These are phyloP conservation scores for Bombus confusus DNA, from an alignment of 1,140 invertebrate genomes.

Conservation along the genomic window DNA sequence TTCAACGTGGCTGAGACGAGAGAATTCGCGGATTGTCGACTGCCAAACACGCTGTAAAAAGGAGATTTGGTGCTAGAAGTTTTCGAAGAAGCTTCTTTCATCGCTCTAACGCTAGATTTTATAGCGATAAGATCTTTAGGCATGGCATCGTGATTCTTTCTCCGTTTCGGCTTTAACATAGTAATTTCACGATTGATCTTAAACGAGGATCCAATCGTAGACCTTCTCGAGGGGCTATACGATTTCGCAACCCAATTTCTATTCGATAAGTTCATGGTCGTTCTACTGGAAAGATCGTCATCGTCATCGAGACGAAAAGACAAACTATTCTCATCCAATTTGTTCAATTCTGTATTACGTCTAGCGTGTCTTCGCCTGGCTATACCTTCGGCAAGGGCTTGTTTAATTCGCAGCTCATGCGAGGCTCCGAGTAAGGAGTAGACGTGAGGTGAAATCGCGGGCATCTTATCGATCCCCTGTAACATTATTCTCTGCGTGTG, in stretches of 20 bases:
- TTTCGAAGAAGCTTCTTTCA: slow-evolving; percentile 10
- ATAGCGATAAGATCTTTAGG: slow-evolving; percentile 1
- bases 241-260: slow-evolving; percentile 28
- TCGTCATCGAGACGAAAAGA: slow-evolving; percentile 40
- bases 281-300: slow-evolving; percentile 16
- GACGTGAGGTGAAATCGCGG: slow-evolving; percentile 54
- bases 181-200: slow-evolving; percentile 15
- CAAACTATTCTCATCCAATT: slow-evolving; percentile 10
- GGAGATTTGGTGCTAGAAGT: slow-evolving; percentile 35
- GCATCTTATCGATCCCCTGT: slow-evolving; percentile 35
- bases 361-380: background rate
- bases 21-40: slow-evolving; percentile 15
- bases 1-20: background rate
- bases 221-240: slow-evolving; percentile 12
- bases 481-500: background rate
- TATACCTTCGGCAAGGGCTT: slow-evolving; percentile 31
- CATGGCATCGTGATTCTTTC: background rate
- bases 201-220: background rate
- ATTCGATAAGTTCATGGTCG: slow-evolving; percentile 8
- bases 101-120: background rate
- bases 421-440: slow-evolving; percentile 54
- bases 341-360: background rate
- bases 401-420: slow-evolving; percentile 52
- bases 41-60: background rate
- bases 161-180: slow-evolving; percentile 30